A percentile compares a stretch with the other conserved stretches of the same genome.
Conservation (phyloP, 2,113 vertebrate species). For the Butorides virescens region DNA sequence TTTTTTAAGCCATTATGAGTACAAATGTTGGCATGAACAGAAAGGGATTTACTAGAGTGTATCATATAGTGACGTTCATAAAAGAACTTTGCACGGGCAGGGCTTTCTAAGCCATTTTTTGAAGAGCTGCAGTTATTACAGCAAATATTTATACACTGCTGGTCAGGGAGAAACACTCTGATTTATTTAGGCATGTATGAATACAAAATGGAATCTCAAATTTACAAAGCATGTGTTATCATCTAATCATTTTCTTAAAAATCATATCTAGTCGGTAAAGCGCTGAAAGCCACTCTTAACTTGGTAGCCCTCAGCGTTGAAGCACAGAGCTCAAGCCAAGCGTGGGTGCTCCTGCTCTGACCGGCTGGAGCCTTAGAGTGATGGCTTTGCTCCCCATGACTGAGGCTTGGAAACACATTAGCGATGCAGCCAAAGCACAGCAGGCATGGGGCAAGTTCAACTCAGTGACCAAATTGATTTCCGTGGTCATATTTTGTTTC, state of each 20-base stretch:
- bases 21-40: not conserved
- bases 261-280: not conserved
- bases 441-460: not conserved
- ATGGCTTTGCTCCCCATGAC: not conserved
- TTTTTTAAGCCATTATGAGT: not conserved
- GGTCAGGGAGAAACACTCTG: not conserved
- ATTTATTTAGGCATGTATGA: not conserved
- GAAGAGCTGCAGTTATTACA: not conserved
- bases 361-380: fast-evolving
- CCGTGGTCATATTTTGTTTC: not conserved
- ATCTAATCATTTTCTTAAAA: not conserved
- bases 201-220: not conserved
- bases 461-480: not conserved
- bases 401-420: not conserved
- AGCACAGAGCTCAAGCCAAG: not conserved
- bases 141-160: not conserved
- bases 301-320: not conserved
- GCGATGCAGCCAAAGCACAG: not conserved
- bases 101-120: not conserved
- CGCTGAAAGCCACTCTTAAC: not conserved
- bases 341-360: not conserved
- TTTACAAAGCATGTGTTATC: not conserved
- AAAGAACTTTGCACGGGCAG: not conserved
- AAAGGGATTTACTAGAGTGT: not conserved
- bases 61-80: fast-evolving